Conservation (phyloP, 2,113 vertebrate species). For the Pygoscelis adeliae region DNA sequence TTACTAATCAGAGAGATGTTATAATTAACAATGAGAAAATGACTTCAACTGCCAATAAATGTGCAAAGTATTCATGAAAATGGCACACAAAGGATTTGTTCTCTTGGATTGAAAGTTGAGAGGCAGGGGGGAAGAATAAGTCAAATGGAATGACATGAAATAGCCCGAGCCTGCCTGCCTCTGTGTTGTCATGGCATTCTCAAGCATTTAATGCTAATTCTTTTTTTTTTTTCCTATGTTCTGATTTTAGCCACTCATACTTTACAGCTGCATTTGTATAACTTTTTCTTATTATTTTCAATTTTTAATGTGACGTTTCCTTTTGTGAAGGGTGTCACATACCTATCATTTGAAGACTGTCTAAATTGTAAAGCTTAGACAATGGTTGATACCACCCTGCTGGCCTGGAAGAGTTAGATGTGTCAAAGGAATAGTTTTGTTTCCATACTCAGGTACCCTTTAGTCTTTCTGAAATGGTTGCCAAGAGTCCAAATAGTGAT, state of each 20-base stretch:
- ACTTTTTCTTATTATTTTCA: constrained; percentile 3
- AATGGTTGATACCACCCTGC: not conserved
- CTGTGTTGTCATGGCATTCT: constrained; percentile 17
- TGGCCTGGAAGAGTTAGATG: not conserved
- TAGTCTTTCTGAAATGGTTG: not conserved
- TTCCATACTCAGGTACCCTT: not conserved
- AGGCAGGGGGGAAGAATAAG: not conserved
- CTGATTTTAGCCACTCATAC: not conserved
- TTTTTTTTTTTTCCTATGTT: not conserved
- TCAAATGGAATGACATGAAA: constrained; percentile 33
- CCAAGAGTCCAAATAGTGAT: not conserved
- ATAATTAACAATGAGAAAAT: constrained; percentile 21
- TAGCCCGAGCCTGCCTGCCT: not conserved
- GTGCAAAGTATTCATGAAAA: constrained; percentile 4
- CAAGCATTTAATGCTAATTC: constrained; percentile 5
- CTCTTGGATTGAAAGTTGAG: not conserved
- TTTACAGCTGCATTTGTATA: not conserved
- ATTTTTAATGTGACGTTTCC: not conserved
- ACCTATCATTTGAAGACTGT: not conserved
- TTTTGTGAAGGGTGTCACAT: not conserved
- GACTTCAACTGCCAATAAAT: not conserved
- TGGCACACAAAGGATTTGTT: not conserved
- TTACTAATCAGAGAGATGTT: not conserved
- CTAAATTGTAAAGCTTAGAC: not conserved
- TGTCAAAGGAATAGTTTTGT: not conserved